phyloP scores from a whole-genome alignment of 2,888 invertebrate species.

The Acanthopleura granulata region DNA sequence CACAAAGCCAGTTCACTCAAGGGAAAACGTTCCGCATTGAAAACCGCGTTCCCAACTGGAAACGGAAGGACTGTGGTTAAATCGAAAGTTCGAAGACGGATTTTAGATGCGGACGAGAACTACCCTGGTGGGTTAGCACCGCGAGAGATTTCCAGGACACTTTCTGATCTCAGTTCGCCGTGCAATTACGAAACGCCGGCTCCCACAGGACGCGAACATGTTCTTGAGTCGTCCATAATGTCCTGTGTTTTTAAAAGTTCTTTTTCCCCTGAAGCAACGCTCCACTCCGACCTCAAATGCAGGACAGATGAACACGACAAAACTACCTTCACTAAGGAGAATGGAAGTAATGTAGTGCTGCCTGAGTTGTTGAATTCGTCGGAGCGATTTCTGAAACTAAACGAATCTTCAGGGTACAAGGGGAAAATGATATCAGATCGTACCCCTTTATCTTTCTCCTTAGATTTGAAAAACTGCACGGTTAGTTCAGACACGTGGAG shows the following conservation, averaged over 20 bases:
- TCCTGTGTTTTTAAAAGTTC: background rate
- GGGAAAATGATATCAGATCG: no score
- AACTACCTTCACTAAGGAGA: background rate
- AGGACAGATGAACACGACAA: background rate
- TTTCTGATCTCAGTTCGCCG: background rate
- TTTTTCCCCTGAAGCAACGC: background rate
- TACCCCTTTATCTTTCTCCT: no score
- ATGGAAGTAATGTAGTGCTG: background rate
- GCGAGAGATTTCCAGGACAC: background rate
- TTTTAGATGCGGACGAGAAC: background rate
- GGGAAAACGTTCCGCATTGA: background rate
- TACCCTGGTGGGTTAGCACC: background rate
- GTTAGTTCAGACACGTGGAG: no score
- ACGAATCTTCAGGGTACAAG: background rate
- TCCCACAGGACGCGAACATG: background rate
- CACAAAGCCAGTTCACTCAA: background rate
- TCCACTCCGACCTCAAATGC: background rate
- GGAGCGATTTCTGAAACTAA: background rate
- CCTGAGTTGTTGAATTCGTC: background rate
- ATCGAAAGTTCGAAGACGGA: background rate
- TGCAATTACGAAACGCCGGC: background rate
- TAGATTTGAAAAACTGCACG: no score
- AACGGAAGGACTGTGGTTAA: background rate
- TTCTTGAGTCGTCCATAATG: background rate
- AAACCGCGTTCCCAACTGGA: background rate